A percentile compares a stretch with the other conserved stretches of the same genome.
phyloP scores from a whole-genome alignment of 2,888 invertebrate species.

The Amblyteles armatorius region DNA sequence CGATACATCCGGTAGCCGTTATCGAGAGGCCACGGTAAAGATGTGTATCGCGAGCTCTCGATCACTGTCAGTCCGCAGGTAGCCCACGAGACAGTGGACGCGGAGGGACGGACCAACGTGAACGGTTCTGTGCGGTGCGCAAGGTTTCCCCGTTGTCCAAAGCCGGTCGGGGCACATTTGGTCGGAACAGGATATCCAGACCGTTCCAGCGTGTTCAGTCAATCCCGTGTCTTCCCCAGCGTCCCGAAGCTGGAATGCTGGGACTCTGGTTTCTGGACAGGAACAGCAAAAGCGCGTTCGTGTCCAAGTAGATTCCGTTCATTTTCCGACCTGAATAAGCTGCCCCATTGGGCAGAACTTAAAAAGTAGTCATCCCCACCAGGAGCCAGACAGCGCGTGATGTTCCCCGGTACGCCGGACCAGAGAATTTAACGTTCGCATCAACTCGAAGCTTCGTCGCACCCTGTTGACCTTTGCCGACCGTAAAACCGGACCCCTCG shows the following conservation, averaged over 20 bases:
- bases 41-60: constrained; percentile 79
- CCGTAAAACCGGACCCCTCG: constrained; percentile 68
- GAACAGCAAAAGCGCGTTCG: background rate
- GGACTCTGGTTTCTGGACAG: background rate
- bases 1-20: constrained; percentile 82
- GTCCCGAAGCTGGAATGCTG: background rate
- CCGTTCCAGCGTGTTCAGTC: background rate
- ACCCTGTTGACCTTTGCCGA: constrained; percentile 68
- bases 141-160: constrained; percentile 21
- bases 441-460: constrained; percentile 48
- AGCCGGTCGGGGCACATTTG: background rate
- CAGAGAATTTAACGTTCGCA: constrained; percentile 53
- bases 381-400: background rate
- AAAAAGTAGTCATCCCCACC: background rate
- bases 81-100: constrained; percentile 55
- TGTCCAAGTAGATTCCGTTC: background rate
- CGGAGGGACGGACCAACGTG: constrained; percentile 28
- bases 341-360: background rate
- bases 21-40: constrained; percentile 74
- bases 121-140: constrained; percentile 38
- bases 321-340: background rate
- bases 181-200: background rate
- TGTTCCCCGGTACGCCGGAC: background rate
- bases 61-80: constrained; percentile 78
- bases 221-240: background rate